Base-by-base conservation (phyloP, 2,797 vertebrate species). In the Apogon hyalosoma region DNA sequence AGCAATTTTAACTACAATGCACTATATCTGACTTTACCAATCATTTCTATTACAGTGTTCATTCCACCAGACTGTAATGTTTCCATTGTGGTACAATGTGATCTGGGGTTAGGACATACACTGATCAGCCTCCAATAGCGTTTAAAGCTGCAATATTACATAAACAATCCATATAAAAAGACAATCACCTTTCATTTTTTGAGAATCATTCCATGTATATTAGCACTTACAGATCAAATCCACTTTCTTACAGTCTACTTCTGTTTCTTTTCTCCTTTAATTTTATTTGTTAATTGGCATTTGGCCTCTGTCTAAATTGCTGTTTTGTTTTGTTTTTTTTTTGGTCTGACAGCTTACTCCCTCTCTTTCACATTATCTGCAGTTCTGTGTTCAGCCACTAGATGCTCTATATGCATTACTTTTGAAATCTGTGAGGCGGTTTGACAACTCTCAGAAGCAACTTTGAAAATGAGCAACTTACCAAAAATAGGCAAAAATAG, bases 101-200 rank as follows among this genome's bases (percentile, higher is more conserved):
- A 75, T 81, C 75, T 72, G 55, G 68, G 64, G 57, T 81, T 68
- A 54, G 63, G 45, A 74, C 54, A 51, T n/a, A 91, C 88, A 90
- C 81, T 77, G 87, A 76, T 72, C 77, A 81, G 63, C 70, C 58
- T 90, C 82, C 82, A 77, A 58, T 91, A 63, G 85, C 71, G 31
- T 90, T 94, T 92, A 84, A 83, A 92, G 87, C 92, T 90, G 78
- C 82, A 91, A 87, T 88, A 79, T 74, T 58, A 78, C 66, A 61
- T 66, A 78, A 78, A 59, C 63, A 82, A 92, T 89, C 90, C 87
- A 54, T 56, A 55, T 65, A 80, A 65, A 87, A 85, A 89, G 92
- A 92, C 89, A 90, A 89, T 94, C 84, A 86, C 75, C 43, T 84
- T 45, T 70, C 21, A 65, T 80, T 79, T 78, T 67, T 72, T 64